Evolutionary conservation across 1,140 invertebrate species (phyloP), one percentile per base, ranked within the genome.

Genomic region (Agrypnia vestita): DNA sequence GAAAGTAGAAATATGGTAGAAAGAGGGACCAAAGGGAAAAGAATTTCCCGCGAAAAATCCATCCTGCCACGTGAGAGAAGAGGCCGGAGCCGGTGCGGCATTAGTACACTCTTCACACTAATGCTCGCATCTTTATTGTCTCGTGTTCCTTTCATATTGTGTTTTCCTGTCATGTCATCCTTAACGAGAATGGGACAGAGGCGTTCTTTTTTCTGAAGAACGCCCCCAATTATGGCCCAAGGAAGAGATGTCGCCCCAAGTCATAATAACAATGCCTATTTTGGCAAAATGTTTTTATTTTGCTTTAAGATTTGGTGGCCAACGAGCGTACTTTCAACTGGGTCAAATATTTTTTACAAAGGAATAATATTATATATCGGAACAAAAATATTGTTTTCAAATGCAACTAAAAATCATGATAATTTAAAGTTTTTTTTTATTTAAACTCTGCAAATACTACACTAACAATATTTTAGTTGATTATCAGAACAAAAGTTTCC

Each of bases 81-180:
- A 67, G 75, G 62, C 46, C 49, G 35, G 75, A 59, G 75, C 43
- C 46, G 43, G 53, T 56, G 72, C 59, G 46, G 62, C 43, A 67
- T 77, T 77, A 77, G 61, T 61, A 75, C 47, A 69, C 75, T 61
- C 75, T 69, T 77, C 75, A 64, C 62, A 55, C 75, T 61, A 77
- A 61, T 62, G 75, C 75, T 25, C 44, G n/a, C 43, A 19, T 13
- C 59, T 62, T 77, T 64, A 64, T 51, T 69, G 59, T 77, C 61
- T 64, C 61, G 11, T 55, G 61, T 43, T 47, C 25, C 62, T 55
- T 62, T 77, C 75, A 77, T 77, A 77, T 77, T 75, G 79, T 80
- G 53, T 80, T 75, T 75, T 71, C 79, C 67, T 72, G 78, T 79
- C 81, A 77, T 82, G 81, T 82, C 81, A 82, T 53, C 25, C 72